Evolutionary conservation across 2,797 vertebrate genomes (phyloP).

Genomic region (Macrochelys suwanniensis): DNA sequence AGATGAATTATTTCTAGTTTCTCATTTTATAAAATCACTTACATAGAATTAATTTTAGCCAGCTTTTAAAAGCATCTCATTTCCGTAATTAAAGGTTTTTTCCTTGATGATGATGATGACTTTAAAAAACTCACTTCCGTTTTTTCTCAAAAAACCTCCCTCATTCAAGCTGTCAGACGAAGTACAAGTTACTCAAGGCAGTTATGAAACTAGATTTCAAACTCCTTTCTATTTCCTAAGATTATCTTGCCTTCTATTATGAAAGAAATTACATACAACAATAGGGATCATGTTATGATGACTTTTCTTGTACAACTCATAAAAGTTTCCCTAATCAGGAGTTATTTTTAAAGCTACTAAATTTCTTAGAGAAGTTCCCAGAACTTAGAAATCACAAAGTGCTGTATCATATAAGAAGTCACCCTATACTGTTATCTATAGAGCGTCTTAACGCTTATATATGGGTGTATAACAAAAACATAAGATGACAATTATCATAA

Average conservation of each 20-base stretch:
- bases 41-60: neutral
- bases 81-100: neutral
- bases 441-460: neutral
- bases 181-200: neutral
- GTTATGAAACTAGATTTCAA: neutral
- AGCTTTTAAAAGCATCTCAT: neutral
- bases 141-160: neutral
- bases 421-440: neutral
- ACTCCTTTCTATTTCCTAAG: neutral
- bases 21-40: neutral
- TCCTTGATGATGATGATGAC: neutral
- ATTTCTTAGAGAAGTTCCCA: neutral
- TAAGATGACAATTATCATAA: neutral
- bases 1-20: neutral
- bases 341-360: neutral
- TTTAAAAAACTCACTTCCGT: neutral
- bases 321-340: neutral
- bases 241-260: neutral
- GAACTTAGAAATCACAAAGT: neutral
- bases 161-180: neutral
- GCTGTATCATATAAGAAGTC: neutral
- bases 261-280: neutral
- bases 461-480: neutral
- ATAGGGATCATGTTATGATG: neutral
- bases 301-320: neutral